Base-by-base conservation (phyloP, 2,888 invertebrate genomes). In the Nipponacmea schrenckii region DNA sequence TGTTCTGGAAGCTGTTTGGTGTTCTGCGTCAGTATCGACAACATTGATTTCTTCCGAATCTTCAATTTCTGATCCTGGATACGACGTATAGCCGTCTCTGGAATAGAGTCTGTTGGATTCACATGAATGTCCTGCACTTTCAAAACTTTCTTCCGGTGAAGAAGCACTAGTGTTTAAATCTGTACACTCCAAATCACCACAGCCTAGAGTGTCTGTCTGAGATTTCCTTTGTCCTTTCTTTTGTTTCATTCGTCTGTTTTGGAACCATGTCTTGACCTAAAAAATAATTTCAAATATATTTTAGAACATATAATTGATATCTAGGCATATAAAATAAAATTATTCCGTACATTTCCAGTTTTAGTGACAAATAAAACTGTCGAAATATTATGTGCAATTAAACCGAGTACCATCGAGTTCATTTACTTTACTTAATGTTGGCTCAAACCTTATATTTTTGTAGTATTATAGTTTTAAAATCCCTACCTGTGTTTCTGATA, bases 261-360 rank as follows among this genome's bases (percentile, higher is more conserved):
- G 97, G 90, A 98, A 97, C 97, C 97, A 97, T 74, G 97, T 98
- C 91, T 97, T 97, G 77, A 97, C 96, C 91, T 97, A 93, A 85
- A 80, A 70, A 70, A 70, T 44, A 72, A 62, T 48, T 31, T 48
- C 2, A 39, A 39, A 39, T 10, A 39, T 39, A 14, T 27, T 62
- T 26, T n/a, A 39, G 67, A 66, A 69, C 68, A 64, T 27, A 26
- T 64, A 63, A 39, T 39, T 10, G 31, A 31, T 2, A 31, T 31
- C 2, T 31, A 2, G 31, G 31, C 2, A 31, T 7, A 31, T n/a
- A 31, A 31, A 31, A 31, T 31, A 4, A 31, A 4, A 31, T 31
- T 4, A 2, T 31, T 31, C 31, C 31, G 31, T 31, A 31, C 31
- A 31, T 31, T 2, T 2, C n/a, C n/a, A n/a, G n/a, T n/a, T n/a